These are phyloP conservation scores for Sandelia bainsii DNA, from an alignment of 2,797 vertebrate genomes.

Conservation along the genomic window DNA sequence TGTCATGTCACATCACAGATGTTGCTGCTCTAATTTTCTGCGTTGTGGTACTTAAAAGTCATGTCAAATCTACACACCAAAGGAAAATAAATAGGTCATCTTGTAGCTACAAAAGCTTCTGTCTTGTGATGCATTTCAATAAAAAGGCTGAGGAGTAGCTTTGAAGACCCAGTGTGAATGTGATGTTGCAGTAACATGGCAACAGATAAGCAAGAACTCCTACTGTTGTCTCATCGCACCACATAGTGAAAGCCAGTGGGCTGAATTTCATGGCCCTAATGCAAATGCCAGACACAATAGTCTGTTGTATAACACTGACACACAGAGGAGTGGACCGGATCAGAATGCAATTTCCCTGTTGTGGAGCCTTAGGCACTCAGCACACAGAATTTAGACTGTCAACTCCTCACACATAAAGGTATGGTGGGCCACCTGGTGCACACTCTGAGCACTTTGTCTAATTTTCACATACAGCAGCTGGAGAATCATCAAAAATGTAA, in stretches of 20 bases:
- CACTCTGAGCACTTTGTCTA: constrained; percentile 40
- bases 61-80: constrained; percentile 48
- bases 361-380: constrained; percentile 56
- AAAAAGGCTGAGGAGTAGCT: constrained; percentile 38
- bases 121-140: constrained; percentile 54
- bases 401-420: constrained; percentile 61
- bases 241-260: constrained; percentile 66
- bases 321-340: constrained; percentile 72
- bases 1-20: constrained; percentile 31
- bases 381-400: constrained; percentile 61
- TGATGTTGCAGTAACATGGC: constrained; percentile 63
- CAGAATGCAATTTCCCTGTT: constrained; percentile 75
- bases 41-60: constrained; percentile 44
- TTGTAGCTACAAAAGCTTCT: constrained; percentile 23
- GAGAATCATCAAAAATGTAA: constrained; percentile 30
- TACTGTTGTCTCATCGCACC: constrained; percentile 65
- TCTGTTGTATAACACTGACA: constrained; percentile 76
- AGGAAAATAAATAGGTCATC: constrained; percentile 44
- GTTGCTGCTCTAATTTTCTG: constrained; percentile 41
- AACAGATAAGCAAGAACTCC: constrained; percentile 66
- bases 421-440: constrained; percentile 56
- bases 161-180: constrained; percentile 56
- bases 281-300: constrained; percentile 81
- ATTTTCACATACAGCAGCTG: constrained; percentile 14
- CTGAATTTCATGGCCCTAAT: constrained; percentile 77